Base-by-base conservation (phyloP, 2,888 invertebrate species). In the Synergus gifuensis region DNA sequence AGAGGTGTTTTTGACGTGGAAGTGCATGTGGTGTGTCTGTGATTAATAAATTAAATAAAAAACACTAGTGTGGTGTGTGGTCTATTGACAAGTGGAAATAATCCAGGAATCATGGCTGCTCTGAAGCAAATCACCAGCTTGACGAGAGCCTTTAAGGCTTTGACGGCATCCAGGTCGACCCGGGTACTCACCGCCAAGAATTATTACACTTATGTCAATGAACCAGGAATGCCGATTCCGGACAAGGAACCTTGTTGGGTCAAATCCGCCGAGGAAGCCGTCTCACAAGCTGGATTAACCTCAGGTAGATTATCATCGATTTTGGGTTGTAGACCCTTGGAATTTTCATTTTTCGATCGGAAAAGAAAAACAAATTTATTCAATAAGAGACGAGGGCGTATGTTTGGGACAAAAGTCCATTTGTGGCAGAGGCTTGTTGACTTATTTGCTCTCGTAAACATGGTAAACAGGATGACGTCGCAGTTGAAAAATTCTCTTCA, bases 201-300 rank as follows among this genome's bases (percentile, higher is more conserved):
- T 79, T 97, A 95, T 92, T 97, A 95, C 90, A 95, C 97, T 0
- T 97, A 97, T 89, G 95, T 95, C 36, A 95, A 95, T 83, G 97
- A 97, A 91, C 95, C 97, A 64, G 94, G 97, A 60, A 97, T 97
- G 93, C 97, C 97, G 16, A 93, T 96, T 85, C 94, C 95, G 46
- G 94, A 95, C 84, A 95, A 95, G 83, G 94, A 95, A 82, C 97
- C 98, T 0, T 95, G 95, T 92, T 95, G 94, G 93, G 93, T 95
- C 22, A 87, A 89, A 66, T 93, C 95, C 8, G 95, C 97, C 0
- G 95, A 96, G 79, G 95, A 97, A 88, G 98, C 97, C 2, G 96
- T 98, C 76, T 93, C 95, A 89, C 94, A 94, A 90, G 90, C 92
- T 42, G 89, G 90, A 80, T 94, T 98, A 78, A 95, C 97, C 92